A percentile compares a stretch with the other conserved stretches of the same genome.
Evolutionary conservation across 2,888 invertebrate species (phyloP).

Genomic region (Zhuqinia jingwanae): DNA sequence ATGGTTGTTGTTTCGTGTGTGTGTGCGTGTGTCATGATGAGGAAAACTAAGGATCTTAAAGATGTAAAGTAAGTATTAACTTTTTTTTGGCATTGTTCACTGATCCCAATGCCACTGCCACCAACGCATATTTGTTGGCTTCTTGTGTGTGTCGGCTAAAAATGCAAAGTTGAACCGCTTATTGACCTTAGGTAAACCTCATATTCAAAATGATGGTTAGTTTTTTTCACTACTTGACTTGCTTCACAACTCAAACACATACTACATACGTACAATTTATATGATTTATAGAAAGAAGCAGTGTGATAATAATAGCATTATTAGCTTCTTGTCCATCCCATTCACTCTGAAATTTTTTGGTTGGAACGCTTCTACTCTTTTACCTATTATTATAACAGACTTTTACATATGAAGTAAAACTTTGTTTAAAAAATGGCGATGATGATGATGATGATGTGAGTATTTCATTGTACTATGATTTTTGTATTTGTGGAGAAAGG

Average conservation of each 20-base stretch:
- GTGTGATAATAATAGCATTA: too few relatives aligned
- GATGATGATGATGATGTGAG: too few relatives aligned
- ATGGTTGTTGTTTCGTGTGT: not conserved
- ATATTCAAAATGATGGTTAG: constrained; percentile 47
- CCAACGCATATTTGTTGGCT: constrained; percentile 20
- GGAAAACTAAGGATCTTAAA: not conserved
- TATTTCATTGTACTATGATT: not conserved
- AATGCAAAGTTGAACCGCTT: constrained; percentile 32
- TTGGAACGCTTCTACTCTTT: not conserved
- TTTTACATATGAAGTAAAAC: too few relatives aligned
- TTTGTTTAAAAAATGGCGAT: too few relatives aligned
- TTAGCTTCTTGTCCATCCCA: too few relatives aligned
- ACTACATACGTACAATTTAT: too few relatives aligned
- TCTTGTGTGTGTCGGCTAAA: too few relatives aligned
- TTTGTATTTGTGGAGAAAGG: constrained; percentile 13
- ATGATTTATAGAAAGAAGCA: too few relatives aligned
- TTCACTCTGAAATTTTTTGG: too few relatives aligned
- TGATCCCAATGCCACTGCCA: constrained; percentile 55
- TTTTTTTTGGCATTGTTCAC: constrained; percentile 17
- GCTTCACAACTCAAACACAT: too few relatives aligned
- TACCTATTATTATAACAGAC: not conserved
- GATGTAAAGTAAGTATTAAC: constrained; percentile 12
- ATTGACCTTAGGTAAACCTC: constrained; percentile 64
- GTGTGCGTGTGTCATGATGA: not conserved
- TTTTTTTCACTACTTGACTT: not conserved